Conservation (phyloP, 1,140 invertebrate species). For the Episyrphus balteatus region DNA sequence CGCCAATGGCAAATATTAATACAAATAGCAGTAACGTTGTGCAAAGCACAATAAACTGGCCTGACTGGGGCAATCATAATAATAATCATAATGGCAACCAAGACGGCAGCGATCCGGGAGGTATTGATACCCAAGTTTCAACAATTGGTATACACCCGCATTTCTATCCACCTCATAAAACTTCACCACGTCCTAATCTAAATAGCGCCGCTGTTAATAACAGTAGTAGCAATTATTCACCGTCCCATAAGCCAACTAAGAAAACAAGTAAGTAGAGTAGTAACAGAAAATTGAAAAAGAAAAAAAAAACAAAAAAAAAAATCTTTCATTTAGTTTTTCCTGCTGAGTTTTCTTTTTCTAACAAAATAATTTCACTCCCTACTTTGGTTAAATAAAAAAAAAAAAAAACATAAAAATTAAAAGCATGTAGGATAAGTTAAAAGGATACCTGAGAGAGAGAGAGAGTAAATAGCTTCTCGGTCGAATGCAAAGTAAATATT, state of each 20-base stretch:
- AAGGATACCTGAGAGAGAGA: too few relatives aligned
- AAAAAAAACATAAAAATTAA: too few relatives aligned
- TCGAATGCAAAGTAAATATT: too few relatives aligned
- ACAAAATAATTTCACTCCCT: too few relatives aligned
- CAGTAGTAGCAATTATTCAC: slow-evolving; percentile 19
- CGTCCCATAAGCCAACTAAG: slow-evolving; percentile 40
- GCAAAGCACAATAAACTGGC: slow-evolving; percentile 23
- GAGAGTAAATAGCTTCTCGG: too few relatives aligned
- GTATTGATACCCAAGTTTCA: slow-evolving; percentile 23
- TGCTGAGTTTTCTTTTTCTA: too few relatives aligned
- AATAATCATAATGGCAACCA: background rate
- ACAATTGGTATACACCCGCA: slow-evolving; percentile 6
- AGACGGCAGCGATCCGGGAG: slow-evolving; percentile 1
- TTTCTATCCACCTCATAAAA: slow-evolving; percentile 8
- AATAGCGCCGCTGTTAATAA: slow-evolving; percentile 20
- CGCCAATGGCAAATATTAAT: slow-evolving; percentile 9
- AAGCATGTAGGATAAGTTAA: too few relatives aligned
- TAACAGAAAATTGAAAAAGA: too few relatives aligned
- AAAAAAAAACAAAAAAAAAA: too few relatives aligned
- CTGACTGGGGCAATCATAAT: background rate
- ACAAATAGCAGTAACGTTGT: slow-evolving; percentile 24
- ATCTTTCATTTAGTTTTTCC: too few relatives aligned
- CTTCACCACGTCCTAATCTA: slow-evolving; percentile 18
- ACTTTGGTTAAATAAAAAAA: too few relatives aligned
- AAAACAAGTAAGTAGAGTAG: slow-evolving; percentile 41